These are phyloP conservation scores for Limonius californicus DNA, from an alignment of 1,140 invertebrate genomes.

Conservation along the genomic window DNA sequence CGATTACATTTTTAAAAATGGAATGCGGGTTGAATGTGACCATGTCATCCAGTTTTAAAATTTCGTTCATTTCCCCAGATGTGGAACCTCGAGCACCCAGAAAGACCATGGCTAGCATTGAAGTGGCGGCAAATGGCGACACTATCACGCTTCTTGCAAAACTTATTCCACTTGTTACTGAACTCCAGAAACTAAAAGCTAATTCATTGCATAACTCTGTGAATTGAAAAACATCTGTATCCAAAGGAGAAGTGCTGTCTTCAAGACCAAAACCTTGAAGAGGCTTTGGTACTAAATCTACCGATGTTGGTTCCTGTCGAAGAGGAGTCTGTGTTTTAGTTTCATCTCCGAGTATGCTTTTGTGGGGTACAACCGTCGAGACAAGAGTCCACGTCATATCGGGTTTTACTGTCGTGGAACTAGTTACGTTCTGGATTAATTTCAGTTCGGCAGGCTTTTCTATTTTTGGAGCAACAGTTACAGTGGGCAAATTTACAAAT, in stretches of 20 bases:
- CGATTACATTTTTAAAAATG: conserved; percentile 77
- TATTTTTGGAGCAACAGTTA: neutral
- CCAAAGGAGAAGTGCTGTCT: conserved; percentile 65
- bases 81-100: conserved; percentile 82
- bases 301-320: conserved; percentile 38
- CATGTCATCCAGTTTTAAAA: conserved; percentile 80
- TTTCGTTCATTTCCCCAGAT: conserved; percentile 83
- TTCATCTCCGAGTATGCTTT: neutral
- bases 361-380: conserved; percentile 38
- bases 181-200: conserved; percentile 75
- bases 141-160: conserved; percentile 72
- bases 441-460: neutral
- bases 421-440: neutral
- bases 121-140: conserved; percentile 80
- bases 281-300: conserved; percentile 55
- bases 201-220: conserved; percentile 75
- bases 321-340: neutral
- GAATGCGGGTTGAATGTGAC: conserved; percentile 84
- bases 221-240: conserved; percentile 43
- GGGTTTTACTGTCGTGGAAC: neutral
- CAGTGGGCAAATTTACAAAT: neutral
- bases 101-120: conserved; percentile 82
- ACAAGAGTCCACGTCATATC: conserved; percentile 41
- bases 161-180: conserved; percentile 64
- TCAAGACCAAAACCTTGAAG: conserved; percentile 68